phyloP scores from a whole-genome alignment of 2,797 vertebrate species.

The Chaenodraco wilsoni region DNA sequence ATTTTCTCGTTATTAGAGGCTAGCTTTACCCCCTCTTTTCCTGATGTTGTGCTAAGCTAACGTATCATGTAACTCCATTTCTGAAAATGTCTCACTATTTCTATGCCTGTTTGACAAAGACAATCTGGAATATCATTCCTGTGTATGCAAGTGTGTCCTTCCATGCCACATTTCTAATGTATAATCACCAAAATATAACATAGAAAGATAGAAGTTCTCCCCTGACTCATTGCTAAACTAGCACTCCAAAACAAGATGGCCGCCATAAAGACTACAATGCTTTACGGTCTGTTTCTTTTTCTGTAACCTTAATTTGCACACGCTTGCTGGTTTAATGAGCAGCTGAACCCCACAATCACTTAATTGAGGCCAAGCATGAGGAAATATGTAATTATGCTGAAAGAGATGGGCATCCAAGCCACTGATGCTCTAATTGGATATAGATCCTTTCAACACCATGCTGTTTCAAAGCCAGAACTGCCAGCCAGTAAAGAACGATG shows the following conservation, averaged over 20 bases:
- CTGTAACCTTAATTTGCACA: conserved; percentile 21
- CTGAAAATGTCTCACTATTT: too few relatives aligned
- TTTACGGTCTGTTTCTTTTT: conserved; percentile 13
- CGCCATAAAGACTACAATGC: conserved; percentile 17
- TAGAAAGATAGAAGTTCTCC: neutral
- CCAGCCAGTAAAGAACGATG: neutral
- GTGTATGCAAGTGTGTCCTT: too few relatives aligned
- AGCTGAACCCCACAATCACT: conserved; percentile 48
- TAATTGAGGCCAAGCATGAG: conserved; percentile 49
- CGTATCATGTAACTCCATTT: too few relatives aligned
- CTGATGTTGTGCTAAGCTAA: too few relatives aligned
- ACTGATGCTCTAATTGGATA: conserved; percentile 51
- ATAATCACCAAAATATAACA: too few relatives aligned
- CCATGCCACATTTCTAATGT: too few relatives aligned
- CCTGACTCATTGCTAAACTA: neutral
- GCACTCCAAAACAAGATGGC: conserved; percentile 43
- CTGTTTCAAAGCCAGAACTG: conserved; percentile 18
- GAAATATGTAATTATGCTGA: conserved; percentile 52
- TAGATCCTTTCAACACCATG: conserved; percentile 33
- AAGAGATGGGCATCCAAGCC: conserved; percentile 34
- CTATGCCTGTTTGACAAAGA: too few relatives aligned
- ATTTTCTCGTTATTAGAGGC: too few relatives aligned
- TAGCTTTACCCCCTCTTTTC: too few relatives aligned
- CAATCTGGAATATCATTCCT: too few relatives aligned
- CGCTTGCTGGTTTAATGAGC: conserved; percentile 37